A percentile compares a stretch with the other conserved stretches of the same genome.
phyloP scores from a whole-genome alignment of 2,888 invertebrate genomes.

The Meghimatium bilineatum region DNA sequence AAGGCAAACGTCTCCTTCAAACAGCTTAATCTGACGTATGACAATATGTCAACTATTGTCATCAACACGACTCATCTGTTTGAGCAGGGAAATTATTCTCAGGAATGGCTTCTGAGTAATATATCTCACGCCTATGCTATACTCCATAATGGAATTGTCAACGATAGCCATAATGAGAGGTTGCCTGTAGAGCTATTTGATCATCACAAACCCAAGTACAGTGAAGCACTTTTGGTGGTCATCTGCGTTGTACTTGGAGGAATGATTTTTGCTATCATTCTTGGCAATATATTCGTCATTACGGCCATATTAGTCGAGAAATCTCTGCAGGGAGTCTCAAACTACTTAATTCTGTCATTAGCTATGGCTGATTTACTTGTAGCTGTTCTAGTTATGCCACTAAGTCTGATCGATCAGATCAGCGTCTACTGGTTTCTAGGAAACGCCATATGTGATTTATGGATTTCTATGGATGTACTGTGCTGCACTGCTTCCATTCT shows the following conservation, averaged over 20 bases:
- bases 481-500: conserved; percentile 98
- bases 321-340: conserved; percentile 94
- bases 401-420: conserved; percentile 78
- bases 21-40: background rate
- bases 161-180: background rate
- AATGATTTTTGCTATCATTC: conserved; percentile 94
- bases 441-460: conserved; percentile 92
- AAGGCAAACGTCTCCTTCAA: background rate
- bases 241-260: conserved; percentile 80
- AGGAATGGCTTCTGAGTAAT: conserved; percentile 5
- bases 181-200: background rate
- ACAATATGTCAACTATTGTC: background rate
- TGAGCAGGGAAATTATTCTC: conserved; percentile 11
- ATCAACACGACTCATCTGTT: background rate
- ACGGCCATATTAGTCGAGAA: conserved; percentile 95
- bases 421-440: conserved; percentile 87
- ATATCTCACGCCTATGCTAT: background rate
- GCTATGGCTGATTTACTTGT: conserved; percentile 98
- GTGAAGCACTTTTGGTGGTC: conserved; percentile 56
- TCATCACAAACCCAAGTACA: conserved; percentile 60
- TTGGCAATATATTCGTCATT: conserved; percentile 98
- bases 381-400: conserved; percentile 86
- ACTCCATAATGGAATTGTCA: background rate
- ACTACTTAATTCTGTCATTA: conserved; percentile 96
- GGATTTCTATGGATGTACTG: conserved; percentile 96